Conservation (phyloP, 1,140 invertebrate genomes). For the Aphaenogaster ashmeadi region DNA sequence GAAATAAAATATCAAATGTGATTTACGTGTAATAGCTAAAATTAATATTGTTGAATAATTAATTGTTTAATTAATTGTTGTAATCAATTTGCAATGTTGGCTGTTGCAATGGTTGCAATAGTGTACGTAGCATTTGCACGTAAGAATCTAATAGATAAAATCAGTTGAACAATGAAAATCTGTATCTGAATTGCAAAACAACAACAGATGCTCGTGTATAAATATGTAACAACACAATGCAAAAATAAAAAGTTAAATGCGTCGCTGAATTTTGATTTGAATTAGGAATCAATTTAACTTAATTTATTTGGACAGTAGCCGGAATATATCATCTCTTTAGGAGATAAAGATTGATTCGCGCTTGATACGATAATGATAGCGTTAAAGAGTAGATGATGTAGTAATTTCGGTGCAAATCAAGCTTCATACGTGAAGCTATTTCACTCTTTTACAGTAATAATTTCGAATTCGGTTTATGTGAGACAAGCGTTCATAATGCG, state of each 20-base stretch:
- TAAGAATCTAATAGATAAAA: too few species aligned
- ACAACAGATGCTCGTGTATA: too few species aligned
- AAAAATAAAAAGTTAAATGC: neutral
- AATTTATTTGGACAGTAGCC: neutral
- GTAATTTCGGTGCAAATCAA: constrained; percentile 6
- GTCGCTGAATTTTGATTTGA: neutral
- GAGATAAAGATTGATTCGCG: neutral
- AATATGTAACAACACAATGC: neutral
- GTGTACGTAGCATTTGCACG: too few species aligned
- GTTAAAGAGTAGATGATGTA: neutral
- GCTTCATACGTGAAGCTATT: neutral
- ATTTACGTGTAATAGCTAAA: too few species aligned
- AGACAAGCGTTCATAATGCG: neutral
- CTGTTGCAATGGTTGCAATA: too few species aligned
- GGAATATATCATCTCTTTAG: too few species aligned
- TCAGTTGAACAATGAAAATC: too few species aligned
- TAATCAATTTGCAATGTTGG: too few species aligned
- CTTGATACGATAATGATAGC: neutral
- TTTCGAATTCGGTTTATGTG: neutral
- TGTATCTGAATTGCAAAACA: too few species aligned
- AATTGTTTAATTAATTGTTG: too few species aligned
- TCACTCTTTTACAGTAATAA: neutral
- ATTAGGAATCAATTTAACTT: neutral
- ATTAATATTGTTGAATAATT: too few species aligned
- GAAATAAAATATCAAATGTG: too few species aligned